A percentile compares a stretch with the other conserved stretches of the same genome.
phyloP scores from a whole-genome alignment of 2,888 invertebrate species.

The Tetramorium bicarinatum region DNA sequence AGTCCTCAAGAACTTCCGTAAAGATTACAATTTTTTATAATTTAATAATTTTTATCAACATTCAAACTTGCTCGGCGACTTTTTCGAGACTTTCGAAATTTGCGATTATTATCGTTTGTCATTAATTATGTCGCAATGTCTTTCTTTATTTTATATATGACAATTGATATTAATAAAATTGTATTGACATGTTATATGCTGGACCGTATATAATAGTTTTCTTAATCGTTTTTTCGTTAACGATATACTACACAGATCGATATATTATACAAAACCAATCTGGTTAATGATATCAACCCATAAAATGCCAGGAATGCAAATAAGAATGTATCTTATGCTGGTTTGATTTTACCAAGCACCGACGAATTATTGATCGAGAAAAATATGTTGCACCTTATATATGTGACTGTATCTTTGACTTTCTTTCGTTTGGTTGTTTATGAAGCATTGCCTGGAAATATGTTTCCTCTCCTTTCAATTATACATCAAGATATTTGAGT shows the following conservation, averaged over 20 bases:
- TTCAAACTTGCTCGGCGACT: not conserved
- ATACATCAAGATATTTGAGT: not conserved
- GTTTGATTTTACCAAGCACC: slow-evolving; percentile 22
- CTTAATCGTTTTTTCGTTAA: not conserved
- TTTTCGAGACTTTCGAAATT: slow-evolving; percentile 1
- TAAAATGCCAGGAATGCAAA: slow-evolving; percentile 31
- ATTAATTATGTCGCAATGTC: not conserved
- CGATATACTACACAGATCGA: not conserved
- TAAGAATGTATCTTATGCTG: slow-evolving; percentile 29
- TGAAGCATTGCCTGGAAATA: not conserved
- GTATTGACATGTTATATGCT: not conserved
- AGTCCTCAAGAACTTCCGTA: slow-evolving; percentile 63
- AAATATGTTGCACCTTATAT: not conserved
- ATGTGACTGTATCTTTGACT: not conserved
- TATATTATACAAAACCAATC: not conserved
- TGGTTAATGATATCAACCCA: not conserved
- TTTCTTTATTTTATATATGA: not conserved
- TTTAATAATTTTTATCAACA: not conserved
- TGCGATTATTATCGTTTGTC: not conserved
- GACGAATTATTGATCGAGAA: slow-evolving; percentile 29
- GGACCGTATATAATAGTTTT: not conserved
- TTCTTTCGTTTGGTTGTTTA: not conserved
- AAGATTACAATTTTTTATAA: not conserved
- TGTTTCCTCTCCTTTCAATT: slow-evolving; percentile 24
- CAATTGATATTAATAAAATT: not conserved